phyloP scores from a whole-genome alignment of 30 jellyfish, hydroid and myxozoan genomes.

The Chrysaora quinquecirrha region DNA sequence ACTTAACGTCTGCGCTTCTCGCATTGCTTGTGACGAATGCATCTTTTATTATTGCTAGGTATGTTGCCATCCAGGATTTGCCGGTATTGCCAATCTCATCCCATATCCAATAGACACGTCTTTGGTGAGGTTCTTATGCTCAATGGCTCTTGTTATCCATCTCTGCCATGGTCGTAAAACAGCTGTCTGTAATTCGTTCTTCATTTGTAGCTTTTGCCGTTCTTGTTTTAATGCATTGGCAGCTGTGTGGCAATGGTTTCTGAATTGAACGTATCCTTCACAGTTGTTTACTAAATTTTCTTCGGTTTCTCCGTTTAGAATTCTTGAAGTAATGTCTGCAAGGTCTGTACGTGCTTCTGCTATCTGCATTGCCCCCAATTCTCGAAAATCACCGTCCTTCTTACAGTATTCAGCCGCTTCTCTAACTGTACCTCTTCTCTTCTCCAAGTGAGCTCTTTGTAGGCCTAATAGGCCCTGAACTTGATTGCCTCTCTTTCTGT shows the following conservation, averaged over 20 bases:
- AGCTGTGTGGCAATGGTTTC: neutral
- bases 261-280: neutral
- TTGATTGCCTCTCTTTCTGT: too few species aligned
- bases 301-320: neutral
- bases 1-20: slow-evolving; percentile 14
- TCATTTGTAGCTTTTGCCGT: neutral
- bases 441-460: slow-evolving; percentile 6
- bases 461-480: too few species aligned
- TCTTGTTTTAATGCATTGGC: neutral
- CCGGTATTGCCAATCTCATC: slow-evolving; percentile 28
- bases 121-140: neutral
- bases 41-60: neutral
- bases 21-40: neutral
- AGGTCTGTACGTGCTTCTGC: slow-evolving; percentile 11
- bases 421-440: slow-evolving; percentile 4
- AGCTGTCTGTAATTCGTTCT: neutral
- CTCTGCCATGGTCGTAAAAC: neutral
- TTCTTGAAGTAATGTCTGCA: neutral
- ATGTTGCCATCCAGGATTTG: slow-evolving; percentile 9
- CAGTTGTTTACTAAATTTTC: neutral
- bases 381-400: slow-evolving; percentile 4
- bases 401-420: slow-evolving; percentile 20
- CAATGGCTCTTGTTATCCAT: neutral
- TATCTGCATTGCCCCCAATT: neutral
- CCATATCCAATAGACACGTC: neutral